Evolutionary conservation across 2,888 invertebrate genomes (phyloP).

Genomic region (Volucella inanis): DNA sequence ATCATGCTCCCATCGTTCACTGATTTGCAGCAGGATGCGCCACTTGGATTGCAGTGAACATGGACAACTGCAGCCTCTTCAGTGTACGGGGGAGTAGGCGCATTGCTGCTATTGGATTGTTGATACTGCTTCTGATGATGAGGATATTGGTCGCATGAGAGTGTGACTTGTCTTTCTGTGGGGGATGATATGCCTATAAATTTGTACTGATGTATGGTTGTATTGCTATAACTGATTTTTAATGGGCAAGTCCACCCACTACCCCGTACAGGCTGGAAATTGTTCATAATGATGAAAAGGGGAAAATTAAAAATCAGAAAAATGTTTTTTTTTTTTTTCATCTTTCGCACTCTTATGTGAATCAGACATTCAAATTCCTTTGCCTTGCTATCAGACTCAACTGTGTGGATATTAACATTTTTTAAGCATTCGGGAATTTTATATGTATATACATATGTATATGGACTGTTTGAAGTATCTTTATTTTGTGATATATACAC

Average conservation of each 20-base stretch:
- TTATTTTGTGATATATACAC: no score
- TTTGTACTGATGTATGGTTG: no score
- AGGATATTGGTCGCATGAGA: conserved; percentile 63
- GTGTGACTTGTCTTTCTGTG: conserved; percentile 29
- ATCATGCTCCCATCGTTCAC: conserved; percentile 18
- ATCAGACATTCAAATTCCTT: neutral
- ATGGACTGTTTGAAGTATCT: no score
- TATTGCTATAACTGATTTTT: conserved; percentile 51
- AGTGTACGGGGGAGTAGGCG: conserved; percentile 48
- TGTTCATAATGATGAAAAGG: conserved; percentile 52
- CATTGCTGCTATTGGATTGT: conserved; percentile 43
- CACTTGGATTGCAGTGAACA: conserved; percentile 55
- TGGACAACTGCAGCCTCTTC: conserved; percentile 57
- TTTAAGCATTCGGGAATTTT: neutral
- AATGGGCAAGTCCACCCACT: conserved; percentile 51
- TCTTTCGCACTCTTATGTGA: neutral
- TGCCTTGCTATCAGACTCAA: neutral
- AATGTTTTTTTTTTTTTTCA: conserved; percentile 19
- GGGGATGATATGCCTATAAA: neutral
- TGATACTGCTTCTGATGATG: conserved; percentile 50
- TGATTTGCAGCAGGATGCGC: conserved; percentile 63
- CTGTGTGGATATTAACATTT: conserved; percentile 17
- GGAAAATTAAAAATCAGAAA: conserved; percentile 71
- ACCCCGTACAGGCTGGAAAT: conserved; percentile 46
- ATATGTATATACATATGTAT: no score